Percentiles rank a stretch among this genome's conserved stretches.
Evolutionary conservation across 2,113 vertebrate genomes (phyloP).

Genomic region (Alces alces): DNA sequence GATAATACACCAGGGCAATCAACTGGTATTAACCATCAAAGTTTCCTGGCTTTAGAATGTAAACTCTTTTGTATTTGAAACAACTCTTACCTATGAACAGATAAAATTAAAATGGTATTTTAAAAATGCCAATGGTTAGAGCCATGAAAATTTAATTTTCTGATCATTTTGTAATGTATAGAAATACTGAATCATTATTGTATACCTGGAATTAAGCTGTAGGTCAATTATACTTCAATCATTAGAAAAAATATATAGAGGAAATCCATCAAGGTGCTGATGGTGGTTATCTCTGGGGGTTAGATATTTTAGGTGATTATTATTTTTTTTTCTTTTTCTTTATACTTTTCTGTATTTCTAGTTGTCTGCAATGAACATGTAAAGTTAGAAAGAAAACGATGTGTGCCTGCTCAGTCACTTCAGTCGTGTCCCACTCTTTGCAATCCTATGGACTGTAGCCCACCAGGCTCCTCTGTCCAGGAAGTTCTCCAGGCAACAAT

Average conservation of each 20-base stretch:
- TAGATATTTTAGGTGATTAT: not conserved
- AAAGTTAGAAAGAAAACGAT: not conserved
- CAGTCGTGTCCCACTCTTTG: not conserved
- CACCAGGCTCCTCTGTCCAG: accelerated
- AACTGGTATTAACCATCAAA: not conserved
- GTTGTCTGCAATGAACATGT: not conserved
- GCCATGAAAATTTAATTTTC: not conserved
- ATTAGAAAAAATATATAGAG: not conserved
- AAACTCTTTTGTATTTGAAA: not conserved
- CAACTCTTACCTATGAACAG: not conserved
- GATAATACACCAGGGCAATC: not conserved
- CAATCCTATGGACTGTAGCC: not conserved
- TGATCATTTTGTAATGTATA: not conserved
- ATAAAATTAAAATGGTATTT: not conserved
- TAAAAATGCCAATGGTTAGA: not conserved
- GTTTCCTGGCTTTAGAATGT: not conserved
- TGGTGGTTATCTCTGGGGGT: not conserved
- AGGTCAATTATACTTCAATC: not conserved
- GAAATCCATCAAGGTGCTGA: not conserved
- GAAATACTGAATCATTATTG: not conserved
- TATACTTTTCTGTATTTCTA: not conserved
- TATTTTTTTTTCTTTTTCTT: not conserved
- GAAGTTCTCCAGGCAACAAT: not conserved
- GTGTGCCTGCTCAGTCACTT: not conserved
- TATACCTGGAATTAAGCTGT: not conserved